Percentiles rank a stretch among this genome's conserved stretches.
phyloP scores from a whole-genome alignment of 2,888 invertebrate genomes.

The Tanytarsus gracilentus region DNA sequence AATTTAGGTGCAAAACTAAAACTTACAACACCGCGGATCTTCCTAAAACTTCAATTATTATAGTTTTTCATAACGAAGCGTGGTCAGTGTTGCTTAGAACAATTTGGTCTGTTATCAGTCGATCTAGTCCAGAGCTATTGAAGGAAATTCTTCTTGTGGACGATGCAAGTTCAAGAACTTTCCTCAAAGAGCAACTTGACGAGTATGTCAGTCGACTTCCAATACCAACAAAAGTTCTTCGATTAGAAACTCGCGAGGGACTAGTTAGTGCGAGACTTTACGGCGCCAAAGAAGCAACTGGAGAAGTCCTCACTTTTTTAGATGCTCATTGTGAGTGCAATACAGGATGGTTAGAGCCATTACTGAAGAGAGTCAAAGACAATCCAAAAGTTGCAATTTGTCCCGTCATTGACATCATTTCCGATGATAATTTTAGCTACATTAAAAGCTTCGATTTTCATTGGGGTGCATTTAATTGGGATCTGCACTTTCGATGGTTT shows the following conservation, averaged over 20 bases:
- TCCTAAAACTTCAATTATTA: conserved; percentile 83
- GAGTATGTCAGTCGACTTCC: conserved; percentile 54
- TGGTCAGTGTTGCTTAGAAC: conserved; percentile 95
- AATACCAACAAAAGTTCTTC: conserved; percentile 54
- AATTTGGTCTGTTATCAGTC: conserved; percentile 83
- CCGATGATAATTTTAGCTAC: conserved; percentile 92
- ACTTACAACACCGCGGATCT: conserved; percentile 50
- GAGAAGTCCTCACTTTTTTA: conserved; percentile 76
- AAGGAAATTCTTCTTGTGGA: conserved; percentile 81
- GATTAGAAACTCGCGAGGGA: conserved; percentile 61
- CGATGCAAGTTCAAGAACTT: conserved; percentile 75
- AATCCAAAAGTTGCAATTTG: conserved; percentile 45
- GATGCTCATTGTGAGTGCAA: conserved; percentile 97
- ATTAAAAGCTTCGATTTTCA: conserved; percentile 90
- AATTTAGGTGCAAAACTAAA: conserved; percentile 52
- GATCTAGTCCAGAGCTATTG: conserved; percentile 70
- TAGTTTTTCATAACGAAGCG: conserved; percentile 98
- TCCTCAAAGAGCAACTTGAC: conserved; percentile 55
- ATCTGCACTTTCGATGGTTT: conserved; percentile 78
- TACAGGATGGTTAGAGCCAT: conserved; percentile 67
- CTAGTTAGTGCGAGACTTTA: conserved; percentile 72
- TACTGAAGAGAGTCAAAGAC: conserved; percentile 50
- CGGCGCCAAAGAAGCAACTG: conserved; percentile 62
- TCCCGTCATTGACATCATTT: conserved; percentile 88
- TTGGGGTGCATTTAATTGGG: conserved; percentile 98